Evolutionary conservation across 2,888 invertebrate species (phyloP), one percentile per base, ranked within the genome.

Genomic region (Rugalucina vietnamica): DNA sequence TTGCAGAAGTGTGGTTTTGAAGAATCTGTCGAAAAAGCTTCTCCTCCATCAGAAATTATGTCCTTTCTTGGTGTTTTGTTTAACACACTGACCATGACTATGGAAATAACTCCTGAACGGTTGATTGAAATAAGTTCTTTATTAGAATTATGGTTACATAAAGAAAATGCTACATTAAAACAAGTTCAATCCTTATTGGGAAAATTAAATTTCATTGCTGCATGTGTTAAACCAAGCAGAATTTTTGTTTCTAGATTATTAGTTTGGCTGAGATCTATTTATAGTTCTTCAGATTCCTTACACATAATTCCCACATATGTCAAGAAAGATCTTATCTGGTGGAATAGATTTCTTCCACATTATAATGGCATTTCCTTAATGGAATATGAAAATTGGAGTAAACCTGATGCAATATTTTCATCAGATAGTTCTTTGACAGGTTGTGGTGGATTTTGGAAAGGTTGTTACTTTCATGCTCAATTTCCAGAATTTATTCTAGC

Each of bases 401-500:
- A 49, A 1, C 65, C 76, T 4, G 80, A 65, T 69, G 24, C 29
- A 21, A 3, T 49, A 18, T 36, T 74, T 49, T n/a, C 74, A 3
- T 57, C 71, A 27, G 81, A 81, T 71, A 34, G 50, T 34, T 70
- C 71, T 76, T 39, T 81, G 18, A 18, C 39, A 49, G 81, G 81
- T 21, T 81, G 76, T 81, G 81, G 75, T 18, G 81, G 76, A 10
- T 5, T 75, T 21, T 76, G 36, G 32, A 24, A 24, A 39, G 24
- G 54, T 24, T 24, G 37, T 21, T 70, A 8, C 54, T 81, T 81
- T 70, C 76, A 76, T 57, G 24, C 21, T 4, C 14, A n/a, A 8
- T 81, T 76, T 57, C 76, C 75, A 21, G 71, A 70, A 21, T 39
- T 34, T 29, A 80, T 80, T 60, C 2, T 43, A 4, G 24, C 43